These are phyloP conservation scores for Andrena marginata DNA, from an alignment of 2,888 invertebrate species.

Conservation along the genomic window DNA sequence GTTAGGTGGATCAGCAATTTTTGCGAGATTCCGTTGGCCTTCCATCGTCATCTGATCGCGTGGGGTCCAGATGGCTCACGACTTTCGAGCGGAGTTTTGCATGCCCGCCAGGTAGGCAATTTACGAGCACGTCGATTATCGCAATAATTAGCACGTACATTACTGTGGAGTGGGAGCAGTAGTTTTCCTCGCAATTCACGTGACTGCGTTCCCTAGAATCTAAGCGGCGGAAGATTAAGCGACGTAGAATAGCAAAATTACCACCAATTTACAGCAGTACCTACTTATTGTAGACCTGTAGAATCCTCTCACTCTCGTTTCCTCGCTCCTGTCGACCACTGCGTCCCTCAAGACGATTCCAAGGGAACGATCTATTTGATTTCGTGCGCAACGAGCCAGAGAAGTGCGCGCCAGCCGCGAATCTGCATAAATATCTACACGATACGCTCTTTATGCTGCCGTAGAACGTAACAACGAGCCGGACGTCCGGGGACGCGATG, in stretches of 20 bases:
- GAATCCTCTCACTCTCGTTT: not conserved
- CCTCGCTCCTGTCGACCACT: not conserved
- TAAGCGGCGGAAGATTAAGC: not conserved
- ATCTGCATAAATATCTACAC: constrained; percentile 43
- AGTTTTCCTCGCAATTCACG: not conserved
- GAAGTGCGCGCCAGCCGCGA: not conserved
- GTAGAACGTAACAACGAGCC: constrained; percentile 35
- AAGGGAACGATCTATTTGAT: constrained; percentile 9
- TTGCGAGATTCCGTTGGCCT: constrained; percentile 33
- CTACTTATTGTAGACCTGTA: no score
- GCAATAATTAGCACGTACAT: constrained; percentile 36
- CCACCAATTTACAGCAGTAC: no score
- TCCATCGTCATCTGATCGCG: constrained; percentile 14
- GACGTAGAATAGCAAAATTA: no score
- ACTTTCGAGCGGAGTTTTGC: not conserved
- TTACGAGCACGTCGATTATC: constrained; percentile 25
- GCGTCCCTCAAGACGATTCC: not conserved
- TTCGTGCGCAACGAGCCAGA: not conserved
- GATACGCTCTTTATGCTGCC: constrained; percentile 23
- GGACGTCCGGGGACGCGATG: constrained; percentile 35
- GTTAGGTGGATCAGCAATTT: constrained; percentile 55
- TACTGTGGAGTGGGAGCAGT: not conserved
- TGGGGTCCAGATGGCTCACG: constrained; percentile 5
- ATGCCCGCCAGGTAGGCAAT: not conserved
- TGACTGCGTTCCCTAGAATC: not conserved